Percentiles rank a stretch among this genome's conserved stretches.
phyloP scores from a whole-genome alignment of 2,797 vertebrate species.

The Schizopygopsis pylzovi region DNA sequence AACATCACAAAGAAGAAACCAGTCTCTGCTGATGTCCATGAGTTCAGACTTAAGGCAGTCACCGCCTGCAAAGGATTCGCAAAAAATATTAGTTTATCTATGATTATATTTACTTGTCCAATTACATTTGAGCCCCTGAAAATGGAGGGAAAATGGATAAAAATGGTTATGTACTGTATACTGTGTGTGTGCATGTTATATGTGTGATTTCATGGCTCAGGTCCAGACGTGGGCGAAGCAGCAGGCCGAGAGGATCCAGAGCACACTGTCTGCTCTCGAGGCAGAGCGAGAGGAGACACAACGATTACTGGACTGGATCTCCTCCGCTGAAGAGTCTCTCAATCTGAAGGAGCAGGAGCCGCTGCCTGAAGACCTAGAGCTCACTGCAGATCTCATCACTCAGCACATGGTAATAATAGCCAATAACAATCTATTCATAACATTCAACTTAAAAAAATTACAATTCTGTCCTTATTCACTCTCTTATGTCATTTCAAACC shows the following conservation, averaged over 20 bases:
- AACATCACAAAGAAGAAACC: too few species aligned
- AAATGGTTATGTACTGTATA: too few species aligned
- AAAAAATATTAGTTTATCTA: neutral
- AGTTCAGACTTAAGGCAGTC: too few species aligned
- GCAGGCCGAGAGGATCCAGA: slow-evolving; percentile 81
- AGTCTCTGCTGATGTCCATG: too few species aligned
- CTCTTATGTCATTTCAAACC: neutral
- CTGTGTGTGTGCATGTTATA: too few species aligned
- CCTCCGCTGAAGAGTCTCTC: slow-evolving; percentile 83
- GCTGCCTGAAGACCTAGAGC: slow-evolving; percentile 76
- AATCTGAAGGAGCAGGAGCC: slow-evolving; percentile 80
- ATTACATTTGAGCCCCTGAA: too few species aligned
- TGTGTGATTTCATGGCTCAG: slow-evolving; percentile 66
- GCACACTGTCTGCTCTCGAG: slow-evolving; percentile 70
- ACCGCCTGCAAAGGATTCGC: too few species aligned
- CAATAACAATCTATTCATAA: neutral
- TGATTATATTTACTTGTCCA: neutral
- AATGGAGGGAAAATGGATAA: too few species aligned
- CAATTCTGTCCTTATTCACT: neutral
- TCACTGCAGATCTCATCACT: slow-evolving; percentile 77
- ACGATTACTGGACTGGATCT: slow-evolving; percentile 85
- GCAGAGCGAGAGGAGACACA: slow-evolving; percentile 78
- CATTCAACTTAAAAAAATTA: neutral
- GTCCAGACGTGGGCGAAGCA: slow-evolving; percentile 85
- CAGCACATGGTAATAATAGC: slow-evolving; percentile 78